Base-by-base conservation (phyloP, 2,888 invertebrate genomes). In the Hydropsyche betteni region DNA sequence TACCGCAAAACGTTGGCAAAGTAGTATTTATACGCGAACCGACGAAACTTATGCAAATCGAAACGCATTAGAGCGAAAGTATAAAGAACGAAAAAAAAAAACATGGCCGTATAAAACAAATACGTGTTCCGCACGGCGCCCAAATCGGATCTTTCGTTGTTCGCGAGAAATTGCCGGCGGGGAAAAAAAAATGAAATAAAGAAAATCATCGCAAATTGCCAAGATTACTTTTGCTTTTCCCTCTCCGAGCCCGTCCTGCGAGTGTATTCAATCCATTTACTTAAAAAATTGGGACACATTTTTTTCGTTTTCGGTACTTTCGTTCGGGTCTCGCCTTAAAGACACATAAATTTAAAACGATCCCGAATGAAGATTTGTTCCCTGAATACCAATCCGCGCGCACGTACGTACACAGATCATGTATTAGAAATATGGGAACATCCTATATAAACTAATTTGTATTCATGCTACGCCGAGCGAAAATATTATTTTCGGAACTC, bases 401-500 rank as follows among this genome's bases (percentile, higher is more conserved):
- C 64, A 64, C 64, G 64, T 64, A 64, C 64, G 33, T 64, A 64
- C 64, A 64, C 64, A 64, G 64, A 64, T 64, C 64, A 64, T 64
- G 64, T 64, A 64, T 64, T 64, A 64, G 64, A 36, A 64, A 64
- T 64, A 64, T 64, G 64, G 36, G 64, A 64, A 64, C 34, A 64
- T 36, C 64, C 64, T 72, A 72, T 72, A 58, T 72, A 61, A 61
- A 61, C 61, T 72, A 72, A 72, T 72, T 72, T 72, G 72, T 72
- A 72, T 72, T 72, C 72, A 72, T 72, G 72, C 50, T 72, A 33
- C 61, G 61, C 72, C 61, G 72, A 61, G 72, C 44, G 72, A 72
- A 72, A 72, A 72, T 72, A 72, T 72, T 72, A 72, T 72, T 72
- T 61, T 58, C 50, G 72, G 33, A 72, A 64, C 64, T 64, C 36